Evolutionary conservation across 2,797 vertebrate species (phyloP), one percentile per base, ranked within the genome.

Genomic region (Adelosebastes latens): DNA sequence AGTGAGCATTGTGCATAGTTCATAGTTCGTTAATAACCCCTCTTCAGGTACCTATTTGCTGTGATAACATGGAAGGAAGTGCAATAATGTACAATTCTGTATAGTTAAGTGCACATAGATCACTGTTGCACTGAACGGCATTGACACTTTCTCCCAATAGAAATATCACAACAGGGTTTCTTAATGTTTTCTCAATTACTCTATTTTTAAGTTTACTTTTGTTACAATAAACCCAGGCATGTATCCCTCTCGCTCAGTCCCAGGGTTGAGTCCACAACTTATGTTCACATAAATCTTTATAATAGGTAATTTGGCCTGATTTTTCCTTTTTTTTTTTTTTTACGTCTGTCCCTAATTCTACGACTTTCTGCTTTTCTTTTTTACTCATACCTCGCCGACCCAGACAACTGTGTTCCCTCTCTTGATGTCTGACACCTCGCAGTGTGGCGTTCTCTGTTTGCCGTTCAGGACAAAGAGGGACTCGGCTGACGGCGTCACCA

Each of bases 341-440:
- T 68, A 53, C 6, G 8, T 71, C 68, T 80, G 18, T 66, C 83
- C 39, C 65, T 91, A 83, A 79, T 85, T 60, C 79, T 84, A 81
- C 24, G 32, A 71, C 73, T n/a, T 75, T 64, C 0, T 55, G 3
- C 14, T 53, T 70, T 55, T 82, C 42, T 81, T 61, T 86, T 87
- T 61, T 4, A 73, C 94, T 99, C 98, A 99, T 96, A 98, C 97
- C 92, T 99, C 98, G 2, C 97, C 98, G 4, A 99, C 97, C 98
- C 98, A 99, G 82, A 99, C 97, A 64, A 96, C 95, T 75, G 97
- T 97, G 95, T 98, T 97, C 16, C 96, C 97, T 77, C 95, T 94
- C 92, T 95, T 97, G 83, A 99, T 90, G 84, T 97, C 97, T 4
- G 97, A 96, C 87, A 99, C 96, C 96, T 99, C 97, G 55, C 98